A percentile compares a stretch with the other conserved stretches of the same genome.
Conservation (phyloP, 2,797 vertebrate genomes). For the Pterois miles region DNA sequence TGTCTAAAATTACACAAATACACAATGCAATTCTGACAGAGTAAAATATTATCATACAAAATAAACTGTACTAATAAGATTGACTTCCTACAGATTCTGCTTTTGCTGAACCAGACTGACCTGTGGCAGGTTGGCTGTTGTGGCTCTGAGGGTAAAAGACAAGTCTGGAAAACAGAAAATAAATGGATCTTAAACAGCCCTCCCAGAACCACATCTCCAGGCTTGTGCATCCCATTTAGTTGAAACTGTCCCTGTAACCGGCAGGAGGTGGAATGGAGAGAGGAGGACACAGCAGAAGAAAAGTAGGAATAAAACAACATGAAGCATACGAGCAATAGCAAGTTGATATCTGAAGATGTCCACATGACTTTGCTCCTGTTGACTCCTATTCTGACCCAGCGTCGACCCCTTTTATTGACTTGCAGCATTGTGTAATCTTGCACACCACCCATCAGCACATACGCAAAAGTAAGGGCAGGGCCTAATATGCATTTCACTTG, state of each 20-base stretch:
- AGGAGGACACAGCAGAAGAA: background rate
- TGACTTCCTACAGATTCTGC: slow-evolving; percentile 5
- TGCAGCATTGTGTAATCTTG: background rate
- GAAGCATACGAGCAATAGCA: slow-evolving; percentile 25
- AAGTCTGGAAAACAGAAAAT: slow-evolving; percentile 66
- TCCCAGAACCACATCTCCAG: slow-evolving; percentile 76
- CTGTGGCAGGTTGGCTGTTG: slow-evolving; percentile 57
- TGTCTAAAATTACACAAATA: background rate
- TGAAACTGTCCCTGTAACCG: slow-evolving; percentile 52
- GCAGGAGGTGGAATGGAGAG: slow-evolving; percentile 37
- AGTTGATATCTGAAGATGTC: slow-evolving; percentile 3
- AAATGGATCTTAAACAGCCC: slow-evolving; percentile 74
- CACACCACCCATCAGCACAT: background rate
- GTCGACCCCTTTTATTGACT: slow-evolving; percentile 25
- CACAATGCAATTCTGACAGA: background rate
- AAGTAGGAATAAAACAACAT: slow-evolving; percentile 2
- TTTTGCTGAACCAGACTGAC: slow-evolving; percentile 49
- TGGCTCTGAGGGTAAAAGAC: slow-evolving; percentile 72
- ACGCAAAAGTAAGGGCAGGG: slow-evolving; percentile 11
- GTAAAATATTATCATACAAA: background rate
- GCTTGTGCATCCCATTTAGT: slow-evolving; percentile 65
- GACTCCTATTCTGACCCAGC: background rate
- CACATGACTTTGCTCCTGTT: slow-evolving; percentile 46
- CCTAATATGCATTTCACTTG: background rate
- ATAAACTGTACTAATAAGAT: background rate